Evolutionary conservation across 92 coral and sea anemone genomes (phyloP).

Genomic region (Phenganax stokvisi): DNA sequence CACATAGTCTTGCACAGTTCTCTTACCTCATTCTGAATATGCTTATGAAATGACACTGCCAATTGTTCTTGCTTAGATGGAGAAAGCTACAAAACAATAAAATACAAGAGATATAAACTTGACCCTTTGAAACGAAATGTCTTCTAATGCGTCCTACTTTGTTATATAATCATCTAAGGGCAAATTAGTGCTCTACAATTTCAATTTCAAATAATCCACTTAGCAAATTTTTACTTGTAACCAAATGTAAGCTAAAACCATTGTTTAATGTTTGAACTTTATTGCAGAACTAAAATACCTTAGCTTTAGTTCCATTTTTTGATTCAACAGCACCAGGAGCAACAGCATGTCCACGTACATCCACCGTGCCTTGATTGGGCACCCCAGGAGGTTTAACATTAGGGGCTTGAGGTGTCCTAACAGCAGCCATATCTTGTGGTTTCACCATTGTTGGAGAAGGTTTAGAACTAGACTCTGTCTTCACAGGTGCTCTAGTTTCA

Average conservation of each 20-base stretch:
- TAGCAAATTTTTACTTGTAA: too few relatives aligned
- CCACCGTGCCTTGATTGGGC: constrained; percentile 5
- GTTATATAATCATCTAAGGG: too few relatives aligned
- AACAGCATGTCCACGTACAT: neutral
- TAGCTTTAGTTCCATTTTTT: neutral
- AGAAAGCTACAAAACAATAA: neutral
- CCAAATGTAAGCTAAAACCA: too few relatives aligned
- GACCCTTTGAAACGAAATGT: too few relatives aligned
- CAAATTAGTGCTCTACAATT: too few relatives aligned
- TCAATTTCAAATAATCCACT: too few relatives aligned
- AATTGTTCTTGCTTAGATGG: constrained; percentile 40
- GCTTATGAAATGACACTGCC: constrained; percentile 51
- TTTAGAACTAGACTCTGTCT: neutral
- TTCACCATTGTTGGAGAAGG: neutral
- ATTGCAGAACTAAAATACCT: neutral
- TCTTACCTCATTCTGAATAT: constrained; percentile 58
- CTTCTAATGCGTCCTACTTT: too few relatives aligned
- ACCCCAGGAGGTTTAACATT: neutral
- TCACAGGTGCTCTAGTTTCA: neutral
- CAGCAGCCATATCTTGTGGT: neutral
- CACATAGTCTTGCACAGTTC: neutral
- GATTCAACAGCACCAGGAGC: neutral
- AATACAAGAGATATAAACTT: neutral
- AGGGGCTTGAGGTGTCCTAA: neutral
- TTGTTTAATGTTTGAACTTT: too few relatives aligned